Percentiles rank a stretch among this genome's conserved stretches.
These are phyloP conservation scores for Leptodactylus fuscus DNA, from an alignment of 2,113 vertebrate species.

Conservation along the genomic window DNA sequence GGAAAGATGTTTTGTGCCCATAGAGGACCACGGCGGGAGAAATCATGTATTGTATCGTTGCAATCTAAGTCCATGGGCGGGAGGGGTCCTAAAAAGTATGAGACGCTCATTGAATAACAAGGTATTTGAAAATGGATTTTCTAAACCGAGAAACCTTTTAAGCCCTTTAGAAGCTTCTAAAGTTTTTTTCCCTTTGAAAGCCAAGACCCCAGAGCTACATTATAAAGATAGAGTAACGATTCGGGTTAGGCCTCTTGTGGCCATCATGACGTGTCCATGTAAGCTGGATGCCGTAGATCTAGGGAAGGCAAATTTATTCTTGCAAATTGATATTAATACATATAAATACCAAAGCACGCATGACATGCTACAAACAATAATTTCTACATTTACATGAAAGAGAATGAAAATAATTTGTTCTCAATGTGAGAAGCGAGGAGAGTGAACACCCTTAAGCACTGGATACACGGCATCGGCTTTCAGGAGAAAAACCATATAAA, in stretches of 20 bases:
- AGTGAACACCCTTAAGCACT: slow-evolving; percentile 51
- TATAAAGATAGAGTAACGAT: background rate
- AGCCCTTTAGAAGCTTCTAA: background rate
- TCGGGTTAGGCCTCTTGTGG: background rate
- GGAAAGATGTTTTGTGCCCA: no score
- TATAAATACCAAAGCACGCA: slow-evolving; percentile 34
- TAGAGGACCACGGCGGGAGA: no score
- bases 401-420: slow-evolving; percentile 55
- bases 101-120: background rate
- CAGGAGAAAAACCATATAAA: slow-evolving; percentile 59
- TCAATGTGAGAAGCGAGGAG: slow-evolving; percentile 50
- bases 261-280: background rate
- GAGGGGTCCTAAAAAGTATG: background rate
- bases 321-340: slow-evolving; percentile 22
- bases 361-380: slow-evolving; percentile 41
- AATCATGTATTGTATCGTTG: no score
- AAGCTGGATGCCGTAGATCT: background rate
- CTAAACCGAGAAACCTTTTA: background rate
- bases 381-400: slow-evolving; percentile 45
- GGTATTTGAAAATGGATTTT: background rate
- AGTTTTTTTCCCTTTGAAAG: background rate
- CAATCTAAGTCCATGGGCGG: no score
- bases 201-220: background rate
- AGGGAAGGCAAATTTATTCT: background rate
- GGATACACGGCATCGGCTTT: slow-evolving; percentile 51